Base-by-base conservation (phyloP, 2,113 vertebrate species). In the Pristiophorus japonicus region DNA sequence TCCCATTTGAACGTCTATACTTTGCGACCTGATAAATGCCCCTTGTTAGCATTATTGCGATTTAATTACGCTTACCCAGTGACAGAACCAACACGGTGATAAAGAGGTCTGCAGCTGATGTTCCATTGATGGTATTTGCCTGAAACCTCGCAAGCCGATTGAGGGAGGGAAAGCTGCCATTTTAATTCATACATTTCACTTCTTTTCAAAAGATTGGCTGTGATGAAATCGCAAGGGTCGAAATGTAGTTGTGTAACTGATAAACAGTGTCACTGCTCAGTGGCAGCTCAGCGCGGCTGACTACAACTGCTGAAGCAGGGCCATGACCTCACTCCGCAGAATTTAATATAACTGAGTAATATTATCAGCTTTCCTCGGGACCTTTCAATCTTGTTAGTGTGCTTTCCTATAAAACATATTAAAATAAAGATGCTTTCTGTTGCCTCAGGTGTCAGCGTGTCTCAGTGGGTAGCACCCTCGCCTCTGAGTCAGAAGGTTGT, bases 161-260 rank as follows among this genome's bases (percentile, higher is more conserved):
- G 93, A 70, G 70, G 70, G 70, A 27, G 38, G 55, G 55, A 62
- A 45, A 18, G 38, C 63, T 65, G n/a, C 62, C 24, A 45, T 70
- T 94, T 94, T 70, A 63, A 51, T 94, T 94, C 70, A 45, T 67
- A 94, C 66, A 93, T 93, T 65, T 93, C n/a, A 42, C 27, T 47
- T 94, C 24, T 66, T 94, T 94, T 30, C 93, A 45, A 55, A 70
- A 51, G 24, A 51, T 67, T 38, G 42, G 38, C n/a, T 91, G 22
- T 45, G 47, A 70, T 70, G 65, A 94, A 70, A 94, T 94, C 93
- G 42, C 65, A 70, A 27, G 7, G 27, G 65, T 7, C 2, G 42
- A 70, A 47, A 70, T 66, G 38, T 93, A 42, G n/a, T 93, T 42
- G 45, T 10, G 93, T 42, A 94, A 18, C 66, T 70, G 93, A 70